These are phyloP conservation scores for Ammodytes marinus DNA, from an alignment of 2,113 vertebrate genomes.

Conservation along the genomic window DNA sequence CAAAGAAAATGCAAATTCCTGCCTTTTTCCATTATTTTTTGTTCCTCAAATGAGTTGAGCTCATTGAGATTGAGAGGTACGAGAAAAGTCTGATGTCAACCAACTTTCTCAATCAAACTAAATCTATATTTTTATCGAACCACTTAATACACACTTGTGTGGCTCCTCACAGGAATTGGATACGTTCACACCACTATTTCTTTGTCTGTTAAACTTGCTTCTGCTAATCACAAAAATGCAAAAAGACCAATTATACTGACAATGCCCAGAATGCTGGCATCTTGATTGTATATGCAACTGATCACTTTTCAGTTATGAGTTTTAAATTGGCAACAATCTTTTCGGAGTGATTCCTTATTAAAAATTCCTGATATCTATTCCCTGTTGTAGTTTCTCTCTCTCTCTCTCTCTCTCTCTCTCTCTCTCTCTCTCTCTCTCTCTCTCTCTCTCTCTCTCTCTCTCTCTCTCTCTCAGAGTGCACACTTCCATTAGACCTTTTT, in stretches of 20 bases:
- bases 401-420: slow-evolving; percentile 3
- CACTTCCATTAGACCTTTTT: slow-evolving; percentile 43
- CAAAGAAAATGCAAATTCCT: neutral
- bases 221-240: neutral
- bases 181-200: neutral
- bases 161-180: neutral
- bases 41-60: neutral
- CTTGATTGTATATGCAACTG: neutral
- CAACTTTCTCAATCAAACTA: neutral
- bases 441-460: neutral
- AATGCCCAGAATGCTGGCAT: neutral
- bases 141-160: neutral
- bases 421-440: too few relatives aligned
- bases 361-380: slow-evolving; percentile 4
- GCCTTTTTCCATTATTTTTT: neutral
- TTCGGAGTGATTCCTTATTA: slow-evolving; percentile 1
- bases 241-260: neutral
- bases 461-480: slow-evolving; percentile 15
- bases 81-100: neutral
- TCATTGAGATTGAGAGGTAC: neutral
- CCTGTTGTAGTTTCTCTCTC: slow-evolving; percentile 1
- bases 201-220: neutral
- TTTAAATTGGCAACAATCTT: slow-evolving; percentile 8
- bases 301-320: slow-evolving; percentile 9
- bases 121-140: neutral